These are phyloP conservation scores for Lepus europaeus DNA, from an alignment of 2,113 vertebrate genomes.

Conservation along the genomic window DNA sequence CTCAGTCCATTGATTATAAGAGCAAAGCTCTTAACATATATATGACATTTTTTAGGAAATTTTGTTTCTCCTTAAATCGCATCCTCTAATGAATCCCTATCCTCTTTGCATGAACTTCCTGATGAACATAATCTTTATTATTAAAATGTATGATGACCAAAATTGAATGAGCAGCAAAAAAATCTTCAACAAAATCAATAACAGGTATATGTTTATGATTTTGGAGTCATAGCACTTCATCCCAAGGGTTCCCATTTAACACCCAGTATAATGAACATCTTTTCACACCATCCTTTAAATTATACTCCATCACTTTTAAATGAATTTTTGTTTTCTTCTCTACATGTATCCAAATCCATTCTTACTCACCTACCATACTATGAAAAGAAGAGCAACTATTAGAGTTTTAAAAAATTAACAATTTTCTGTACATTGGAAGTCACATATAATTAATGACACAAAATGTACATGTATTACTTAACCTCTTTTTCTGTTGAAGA, in stretches of 20 bases:
- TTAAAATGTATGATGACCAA: not conserved
- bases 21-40: not conserved
- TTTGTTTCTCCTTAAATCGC: conserved; percentile 23
- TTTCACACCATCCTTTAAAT: not conserved
- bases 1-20: not conserved
- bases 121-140: conserved; percentile 48
- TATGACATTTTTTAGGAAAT: conserved; percentile 26
- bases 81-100: not conserved
- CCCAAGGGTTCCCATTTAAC: not conserved
- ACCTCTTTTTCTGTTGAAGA: not conserved
- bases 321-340: not conserved
- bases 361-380: not conserved
- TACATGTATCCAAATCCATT: not conserved
- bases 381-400: not conserved
- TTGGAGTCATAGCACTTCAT: not conserved
- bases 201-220: conserved; percentile 2
- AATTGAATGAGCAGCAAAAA: conserved; percentile 43
- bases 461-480: not conserved
- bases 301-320: not conserved
- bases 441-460: not conserved
- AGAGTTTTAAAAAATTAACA: not conserved
- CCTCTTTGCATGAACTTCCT: not conserved
- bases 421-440: not conserved
- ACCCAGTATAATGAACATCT: not conserved
- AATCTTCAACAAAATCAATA: conserved; percentile 45